A percentile compares a stretch with the other conserved stretches of the same genome.
Conservation (phyloP, 2,113 vertebrate genomes). For the Aspiorhynchus laticeps region DNA sequence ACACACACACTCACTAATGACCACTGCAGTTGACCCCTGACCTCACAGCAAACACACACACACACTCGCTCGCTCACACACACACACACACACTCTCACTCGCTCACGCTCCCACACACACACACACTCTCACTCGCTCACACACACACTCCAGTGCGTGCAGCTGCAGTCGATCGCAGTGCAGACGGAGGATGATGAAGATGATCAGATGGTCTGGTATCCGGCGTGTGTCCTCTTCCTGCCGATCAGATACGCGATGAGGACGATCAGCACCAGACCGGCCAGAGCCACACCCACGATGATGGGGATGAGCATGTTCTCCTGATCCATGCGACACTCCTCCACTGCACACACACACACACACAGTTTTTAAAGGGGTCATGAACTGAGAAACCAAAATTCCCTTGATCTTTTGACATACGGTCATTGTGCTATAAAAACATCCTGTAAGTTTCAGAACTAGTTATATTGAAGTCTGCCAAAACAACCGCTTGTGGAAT, state of each 20-base stretch:
- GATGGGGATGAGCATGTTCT: constrained; percentile 95
- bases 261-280: constrained; percentile 90
- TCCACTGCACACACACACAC: constrained; percentile 76
- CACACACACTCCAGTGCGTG: not conserved
- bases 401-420: no score
- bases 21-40: no score
- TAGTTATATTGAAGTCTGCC: no score
- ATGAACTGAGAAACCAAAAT: no score
- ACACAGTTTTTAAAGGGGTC: no score
- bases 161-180: not conserved
- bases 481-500: no score
- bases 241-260: constrained; percentile 95
- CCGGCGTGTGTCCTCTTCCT: constrained; percentile 95
- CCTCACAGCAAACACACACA: not conserved
- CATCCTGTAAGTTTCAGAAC: no score
- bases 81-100: no score
- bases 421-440: no score
- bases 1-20: not conserved
- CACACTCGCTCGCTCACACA: no score
- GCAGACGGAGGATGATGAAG: not conserved
- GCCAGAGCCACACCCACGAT: constrained; percentile 93
- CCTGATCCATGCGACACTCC: constrained; percentile 88
- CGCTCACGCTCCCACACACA: no score
- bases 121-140: no score
- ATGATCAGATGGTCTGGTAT: constrained; percentile 94